Conservation (phyloP, 2,113 vertebrate species). For the Mungos mungo region DNA sequence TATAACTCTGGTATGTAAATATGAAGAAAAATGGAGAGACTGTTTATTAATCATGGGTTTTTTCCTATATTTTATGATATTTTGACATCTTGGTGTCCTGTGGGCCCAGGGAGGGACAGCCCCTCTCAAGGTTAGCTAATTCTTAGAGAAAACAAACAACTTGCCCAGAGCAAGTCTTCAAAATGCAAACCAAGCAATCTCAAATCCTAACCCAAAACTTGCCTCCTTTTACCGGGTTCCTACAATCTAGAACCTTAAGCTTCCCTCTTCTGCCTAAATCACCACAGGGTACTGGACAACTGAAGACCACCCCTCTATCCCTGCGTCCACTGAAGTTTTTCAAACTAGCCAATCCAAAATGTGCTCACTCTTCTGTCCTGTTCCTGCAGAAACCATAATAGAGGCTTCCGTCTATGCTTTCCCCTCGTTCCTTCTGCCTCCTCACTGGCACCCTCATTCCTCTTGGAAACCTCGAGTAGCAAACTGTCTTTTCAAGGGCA, state of each 20-base stretch:
- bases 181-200: neutral
- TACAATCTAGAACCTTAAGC: neutral
- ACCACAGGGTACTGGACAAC: neutral
- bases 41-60: neutral
- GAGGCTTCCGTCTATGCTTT: neutral
- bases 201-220: neutral
- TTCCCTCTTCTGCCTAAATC: neutral
- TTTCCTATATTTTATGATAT: neutral
- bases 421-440: neutral
- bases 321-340: neutral
- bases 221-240: neutral
- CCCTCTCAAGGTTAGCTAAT: neutral
- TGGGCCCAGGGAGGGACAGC: neutral
- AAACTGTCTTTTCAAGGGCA: neutral
- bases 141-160: neutral
- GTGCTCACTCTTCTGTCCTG: neutral
- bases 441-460: fast-evolving
- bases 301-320: neutral
- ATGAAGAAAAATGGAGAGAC: neutral
- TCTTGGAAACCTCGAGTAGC: neutral
- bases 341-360: neutral
- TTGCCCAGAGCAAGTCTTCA: neutral
- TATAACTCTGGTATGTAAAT: neutral
- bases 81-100: neutral
- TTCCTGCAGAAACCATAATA: neutral